Percentiles rank a stretch among this genome's conserved stretches.
phyloP scores from a whole-genome alignment of 1,140 invertebrate species.

The Euura lappo region DNA sequence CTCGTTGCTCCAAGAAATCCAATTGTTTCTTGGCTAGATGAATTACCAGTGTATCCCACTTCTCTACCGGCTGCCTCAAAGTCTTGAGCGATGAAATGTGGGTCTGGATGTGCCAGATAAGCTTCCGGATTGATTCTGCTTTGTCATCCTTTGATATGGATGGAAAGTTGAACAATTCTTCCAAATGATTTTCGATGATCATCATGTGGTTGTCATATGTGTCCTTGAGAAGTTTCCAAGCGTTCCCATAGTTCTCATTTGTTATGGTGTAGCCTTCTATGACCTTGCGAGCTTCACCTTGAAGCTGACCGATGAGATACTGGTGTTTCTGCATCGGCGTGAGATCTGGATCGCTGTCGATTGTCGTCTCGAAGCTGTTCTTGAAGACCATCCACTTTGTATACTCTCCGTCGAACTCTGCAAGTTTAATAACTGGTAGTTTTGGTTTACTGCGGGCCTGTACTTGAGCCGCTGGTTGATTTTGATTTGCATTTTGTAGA shows the following conservation, averaged over 20 bases:
- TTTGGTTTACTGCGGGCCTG: not conserved
- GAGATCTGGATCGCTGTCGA: slow-evolving; percentile 21
- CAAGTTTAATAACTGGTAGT: slow-evolving; percentile 26
- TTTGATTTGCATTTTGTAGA: no score
- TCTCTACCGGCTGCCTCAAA: slow-evolving; percentile 20
- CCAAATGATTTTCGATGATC: slow-evolving; percentile 31
- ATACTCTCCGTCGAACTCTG: slow-evolving; percentile 26
- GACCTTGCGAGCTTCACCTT: slow-evolving; percentile 24
- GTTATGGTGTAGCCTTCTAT: slow-evolving; percentile 27
- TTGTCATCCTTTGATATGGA: slow-evolving; percentile 20
- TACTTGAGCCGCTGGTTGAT: no score
- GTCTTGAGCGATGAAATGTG: slow-evolving; percentile 26
- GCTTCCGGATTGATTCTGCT: slow-evolving; percentile 19
- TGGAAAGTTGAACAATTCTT: slow-evolving; percentile 25
- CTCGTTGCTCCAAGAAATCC: no score
- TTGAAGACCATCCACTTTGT: slow-evolving; percentile 29
- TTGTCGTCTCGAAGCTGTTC: slow-evolving; percentile 26
- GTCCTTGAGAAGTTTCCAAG: slow-evolving; percentile 30
- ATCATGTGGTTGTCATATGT: slow-evolving; percentile 28
- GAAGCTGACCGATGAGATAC: slow-evolving; percentile 20
- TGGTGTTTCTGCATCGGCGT: slow-evolving; percentile 24
- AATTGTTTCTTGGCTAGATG: not conserved
- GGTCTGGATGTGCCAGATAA: slow-evolving; percentile 27
- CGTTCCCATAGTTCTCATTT: slow-evolving; percentile 28
- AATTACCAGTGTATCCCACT: slow-evolving; percentile 29